Evolutionary conservation across 2,113 vertebrate species (phyloP), one percentile per base, ranked within the genome.

Genomic region (Heloderma charlesbogerti): DNA sequence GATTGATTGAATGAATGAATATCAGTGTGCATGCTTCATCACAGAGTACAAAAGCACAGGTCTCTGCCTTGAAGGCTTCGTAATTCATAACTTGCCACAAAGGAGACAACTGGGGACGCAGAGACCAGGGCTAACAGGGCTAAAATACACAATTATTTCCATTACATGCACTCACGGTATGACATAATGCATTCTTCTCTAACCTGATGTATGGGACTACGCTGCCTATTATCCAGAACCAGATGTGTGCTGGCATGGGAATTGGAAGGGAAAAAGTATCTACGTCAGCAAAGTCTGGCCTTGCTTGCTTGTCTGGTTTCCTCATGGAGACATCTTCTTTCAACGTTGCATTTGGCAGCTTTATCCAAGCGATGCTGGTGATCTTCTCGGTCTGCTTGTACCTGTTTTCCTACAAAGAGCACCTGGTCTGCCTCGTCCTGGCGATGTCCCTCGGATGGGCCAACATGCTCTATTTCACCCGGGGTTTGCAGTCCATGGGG

Each of bases 401-500:
- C 96, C 95, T 97, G 89, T 97, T 97, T 96, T 97, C 97, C 93
- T 97, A 97, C 96, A 97, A 98, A 95, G 97, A 97, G 94, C 97
- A 98, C 95, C 97, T 98, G 1, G 97, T 96, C 91, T 98, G 97
- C 96, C 97, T 98, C 10, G 97, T 98, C 95, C 95, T 98, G 96
- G 97, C 98, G 84, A 98, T 98, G 97, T 98, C 98, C 91, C 95
- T 98, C 48, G 98, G 98, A 92, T 98, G 98, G 98, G 97, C 97
- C 89, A 98, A 98, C 95, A 97, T 98, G 97, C 96, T 98, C 25
- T 98, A 98, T 94, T 98, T 98, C 96, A 98, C 98, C 2, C 96
- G 98, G 91, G 98, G 98, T 0, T 97, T 98, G 96, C 98, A 98
- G 95, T 98, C 97, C 91, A 97, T 98, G 97, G 98, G 98, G 90